phyloP scores from a whole-genome alignment of 2,113 vertebrate species.

The Dromaius novaehollandiae region DNA sequence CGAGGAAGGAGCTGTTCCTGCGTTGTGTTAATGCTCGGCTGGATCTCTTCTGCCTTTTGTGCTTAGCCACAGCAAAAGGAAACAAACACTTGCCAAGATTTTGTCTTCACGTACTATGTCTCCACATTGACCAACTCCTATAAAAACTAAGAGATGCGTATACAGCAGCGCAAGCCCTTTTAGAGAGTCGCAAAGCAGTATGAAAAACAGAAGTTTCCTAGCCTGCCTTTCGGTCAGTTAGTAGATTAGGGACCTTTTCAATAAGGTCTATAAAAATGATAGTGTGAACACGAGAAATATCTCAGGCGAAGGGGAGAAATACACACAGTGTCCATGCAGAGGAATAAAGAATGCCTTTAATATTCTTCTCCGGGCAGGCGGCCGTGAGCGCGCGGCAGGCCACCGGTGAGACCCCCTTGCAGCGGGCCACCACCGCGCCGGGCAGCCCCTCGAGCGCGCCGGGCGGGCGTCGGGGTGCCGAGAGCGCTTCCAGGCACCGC shows the following conservation, averaged over 20 bases:
- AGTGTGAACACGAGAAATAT: neutral
- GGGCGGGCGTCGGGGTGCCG: neutral
- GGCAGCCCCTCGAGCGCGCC: too few relatives aligned
- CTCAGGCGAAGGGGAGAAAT: rapidly evolving
- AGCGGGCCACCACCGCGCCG: neutral
- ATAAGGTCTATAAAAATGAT: neutral
- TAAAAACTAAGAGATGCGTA: rapidly evolving
- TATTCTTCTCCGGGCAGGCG: neutral
- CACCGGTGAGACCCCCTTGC: neutral
- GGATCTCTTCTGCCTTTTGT: neutral
- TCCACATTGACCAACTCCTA: neutral
- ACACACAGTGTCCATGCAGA: rapidly evolving
- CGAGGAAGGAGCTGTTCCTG: neutral
- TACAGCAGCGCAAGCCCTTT: rapidly evolving
- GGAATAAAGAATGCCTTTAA: neutral
- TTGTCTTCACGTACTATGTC: rapidly evolving
- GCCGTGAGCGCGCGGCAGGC: neutral
- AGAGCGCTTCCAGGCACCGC: slow-evolving; percentile 46
- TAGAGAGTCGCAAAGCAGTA: neutral
- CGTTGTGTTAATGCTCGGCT: too few relatives aligned
- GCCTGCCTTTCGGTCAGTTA: neutral
- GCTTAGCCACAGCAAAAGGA: neutral
- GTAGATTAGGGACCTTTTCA: rapidly evolving
- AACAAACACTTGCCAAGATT: neutral
- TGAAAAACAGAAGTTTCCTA: neutral